Conservation (phyloP, 2,888 invertebrate genomes). For the Hemicrepidius hirtus region DNA sequence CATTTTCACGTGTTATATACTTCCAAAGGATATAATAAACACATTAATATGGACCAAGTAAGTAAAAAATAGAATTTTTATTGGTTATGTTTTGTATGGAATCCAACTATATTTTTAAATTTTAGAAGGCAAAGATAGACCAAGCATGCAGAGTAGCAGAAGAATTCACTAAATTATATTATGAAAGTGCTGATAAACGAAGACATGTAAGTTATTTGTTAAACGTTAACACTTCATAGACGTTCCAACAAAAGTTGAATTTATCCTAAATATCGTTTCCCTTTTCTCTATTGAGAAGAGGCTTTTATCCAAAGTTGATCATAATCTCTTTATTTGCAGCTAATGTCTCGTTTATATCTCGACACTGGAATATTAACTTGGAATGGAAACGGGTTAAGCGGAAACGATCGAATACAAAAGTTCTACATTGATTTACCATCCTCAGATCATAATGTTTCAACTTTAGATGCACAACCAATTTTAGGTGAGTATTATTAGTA, state of each 20-base stretch:
- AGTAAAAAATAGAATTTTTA: background rate
- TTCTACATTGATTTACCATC: constrained; percentile 89
- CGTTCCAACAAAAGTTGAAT: background rate
- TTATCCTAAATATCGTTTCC: background rate
- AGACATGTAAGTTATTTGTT: constrained; percentile 79
- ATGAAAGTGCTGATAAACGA: constrained; percentile 90
- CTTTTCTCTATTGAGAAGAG: background rate
- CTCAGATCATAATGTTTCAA: constrained; percentile 84
- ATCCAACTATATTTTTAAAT: background rate
- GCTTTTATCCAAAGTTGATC: background rate
- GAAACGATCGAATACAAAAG: constrained; percentile 88
- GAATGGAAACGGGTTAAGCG: constrained; percentile 92
- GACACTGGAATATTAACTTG: constrained; percentile 90
- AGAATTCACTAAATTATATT: constrained; percentile 92
- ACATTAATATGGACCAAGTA: constrained; percentile 12
- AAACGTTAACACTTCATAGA: no score
- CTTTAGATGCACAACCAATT: constrained; percentile 92
- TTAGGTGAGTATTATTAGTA: constrained; percentile 71
- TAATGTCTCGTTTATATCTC: constrained; percentile 87
- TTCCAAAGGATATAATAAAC: no score
- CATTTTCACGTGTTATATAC: no score
- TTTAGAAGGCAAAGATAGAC: constrained; percentile 79
- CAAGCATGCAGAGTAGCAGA: constrained; percentile 90
- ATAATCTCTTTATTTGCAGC: constrained; percentile 69
- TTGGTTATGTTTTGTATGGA: background rate